Evolutionary conservation across 2,888 invertebrate species (phyloP), one percentile per base, ranked within the genome.

Genomic region (Galerucella nymphaeae): DNA sequence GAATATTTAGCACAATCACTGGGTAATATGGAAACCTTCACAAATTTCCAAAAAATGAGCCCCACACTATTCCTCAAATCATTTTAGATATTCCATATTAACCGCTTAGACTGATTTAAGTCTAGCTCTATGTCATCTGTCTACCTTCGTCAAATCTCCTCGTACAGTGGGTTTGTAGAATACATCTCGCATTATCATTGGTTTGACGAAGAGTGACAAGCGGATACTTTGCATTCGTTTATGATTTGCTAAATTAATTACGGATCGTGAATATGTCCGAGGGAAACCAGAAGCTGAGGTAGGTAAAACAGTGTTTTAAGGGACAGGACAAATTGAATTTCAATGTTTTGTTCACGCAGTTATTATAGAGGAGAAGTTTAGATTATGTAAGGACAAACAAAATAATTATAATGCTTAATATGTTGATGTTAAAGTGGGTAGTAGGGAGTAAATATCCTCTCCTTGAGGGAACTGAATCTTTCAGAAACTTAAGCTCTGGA

Each of bases 261-360:
- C 30, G 30, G 8, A 6, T 23, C 61, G 45, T 61, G 63, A 73
- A 69, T 69, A 66, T 41, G 62, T 73, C 58, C 68, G 16, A 48
- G 41, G 53, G 45, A 58, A 63, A 61, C 61, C 61, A n/a, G 41
- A 61, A 61, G 61, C n/a, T 38, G 55, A 1, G 18, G 20, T 6
- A 3, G 23, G 2, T 23, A 23, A 23, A 1, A 1, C 23, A 4
- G 4, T 30, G 67, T 55, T 76, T 67, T 72, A 74, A 76, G 75
- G 77, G 79, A 71, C 74, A 74, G 79, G 77, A 78, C 79, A 77
- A 79, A 79, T 79, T 80, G 78, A 78, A 79, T 80, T 79, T 77
- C 76, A 74, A 76, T 80, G 80, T 81, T 80, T 80, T 38, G 59
- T 59, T 59, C 30, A 59, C 30, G 59, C n/a, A 48, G 4, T n/a